phyloP scores from a whole-genome alignment of 2,113 vertebrate genomes.

The Helogale parvula region DNA sequence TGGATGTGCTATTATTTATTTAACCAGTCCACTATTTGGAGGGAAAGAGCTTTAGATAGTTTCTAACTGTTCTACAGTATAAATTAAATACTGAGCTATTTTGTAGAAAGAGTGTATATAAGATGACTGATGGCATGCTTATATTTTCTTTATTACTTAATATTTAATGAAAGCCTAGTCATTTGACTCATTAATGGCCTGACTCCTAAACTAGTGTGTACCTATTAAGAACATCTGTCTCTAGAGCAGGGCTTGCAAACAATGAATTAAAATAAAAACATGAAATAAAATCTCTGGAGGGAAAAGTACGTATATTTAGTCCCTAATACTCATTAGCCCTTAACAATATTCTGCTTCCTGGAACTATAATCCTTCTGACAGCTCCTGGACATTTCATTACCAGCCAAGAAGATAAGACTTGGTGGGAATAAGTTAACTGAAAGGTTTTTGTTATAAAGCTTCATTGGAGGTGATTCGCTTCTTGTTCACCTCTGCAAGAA shows the following conservation, averaged over 20 bases:
- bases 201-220: neutral
- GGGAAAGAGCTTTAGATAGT: neutral
- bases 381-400: neutral
- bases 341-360: conserved; percentile 6
- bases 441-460: neutral
- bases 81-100: neutral
- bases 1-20: neutral
- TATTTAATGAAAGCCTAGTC: neutral
- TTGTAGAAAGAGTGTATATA: neutral
- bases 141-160: neutral
- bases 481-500: neutral
- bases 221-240: neutral
- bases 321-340: neutral
- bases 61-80: neutral
- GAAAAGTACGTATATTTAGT: neutral
- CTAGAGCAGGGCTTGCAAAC: neutral
- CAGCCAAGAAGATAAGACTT: neutral
- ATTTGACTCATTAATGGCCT: neutral
- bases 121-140: neutral
- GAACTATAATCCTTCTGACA: neutral
- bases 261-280: neutral
- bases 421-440: neutral
- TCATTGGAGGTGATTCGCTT: neutral
- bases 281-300: neutral
- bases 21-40: neutral